A percentile compares a stretch with the other conserved stretches of the same genome.
phyloP scores from a whole-genome alignment of 2,888 invertebrate genomes.

The Spisula subtruncata region DNA sequence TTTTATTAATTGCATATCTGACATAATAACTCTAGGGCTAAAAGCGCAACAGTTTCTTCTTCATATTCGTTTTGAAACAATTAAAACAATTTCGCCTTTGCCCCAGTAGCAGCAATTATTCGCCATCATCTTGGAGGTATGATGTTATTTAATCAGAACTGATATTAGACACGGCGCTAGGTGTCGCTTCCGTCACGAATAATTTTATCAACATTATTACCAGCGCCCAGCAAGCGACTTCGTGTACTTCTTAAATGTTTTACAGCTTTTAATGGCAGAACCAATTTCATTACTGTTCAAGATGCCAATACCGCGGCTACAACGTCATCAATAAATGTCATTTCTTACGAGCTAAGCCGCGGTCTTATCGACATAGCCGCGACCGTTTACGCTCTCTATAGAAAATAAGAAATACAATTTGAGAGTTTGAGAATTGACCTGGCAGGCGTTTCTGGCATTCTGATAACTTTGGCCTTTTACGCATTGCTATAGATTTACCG shows the following conservation, averaged over 20 bases:
- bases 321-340: not conserved
- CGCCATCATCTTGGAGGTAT: too few species aligned
- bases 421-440: not conserved
- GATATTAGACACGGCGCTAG: not conserved
- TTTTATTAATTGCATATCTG: too few species aligned
- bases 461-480: too few species aligned
- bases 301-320: not conserved
- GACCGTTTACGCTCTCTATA: not conserved
- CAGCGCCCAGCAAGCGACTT: not conserved
- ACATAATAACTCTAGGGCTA: too few species aligned
- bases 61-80: too few species aligned
- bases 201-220: not conserved
- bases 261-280: not conserved
- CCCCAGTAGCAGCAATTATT: too few species aligned
- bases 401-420: too few species aligned
- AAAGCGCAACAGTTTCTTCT: too few species aligned
- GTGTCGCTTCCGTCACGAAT: not conserved
- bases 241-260: not conserved
- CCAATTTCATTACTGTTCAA: not conserved
- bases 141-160: too few species aligned
- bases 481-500: too few species aligned
- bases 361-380: not conserved
- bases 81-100: too few species aligned
- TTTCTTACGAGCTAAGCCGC: not conserved
- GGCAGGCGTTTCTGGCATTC: not conserved